These are phyloP conservation scores for Hedya salicella DNA, from an alignment of 2,888 invertebrate species.

Conservation along the genomic window DNA sequence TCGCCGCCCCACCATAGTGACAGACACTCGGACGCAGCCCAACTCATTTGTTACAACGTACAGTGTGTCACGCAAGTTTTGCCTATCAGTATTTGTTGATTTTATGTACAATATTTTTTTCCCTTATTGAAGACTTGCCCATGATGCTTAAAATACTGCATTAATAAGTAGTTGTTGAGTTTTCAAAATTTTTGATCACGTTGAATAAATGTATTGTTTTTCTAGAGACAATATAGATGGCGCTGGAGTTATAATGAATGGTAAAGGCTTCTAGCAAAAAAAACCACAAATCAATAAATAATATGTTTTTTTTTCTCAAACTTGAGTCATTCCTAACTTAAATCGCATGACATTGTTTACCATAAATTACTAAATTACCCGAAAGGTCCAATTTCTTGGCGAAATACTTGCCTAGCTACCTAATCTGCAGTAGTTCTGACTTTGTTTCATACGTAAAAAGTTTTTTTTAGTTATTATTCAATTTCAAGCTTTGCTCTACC, in stretches of 20 bases:
- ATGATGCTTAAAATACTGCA: background rate
- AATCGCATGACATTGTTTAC: too few relatives aligned
- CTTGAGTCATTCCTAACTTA: too few relatives aligned
- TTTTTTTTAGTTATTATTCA: too few relatives aligned
- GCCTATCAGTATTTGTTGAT: slow-evolving; percentile 40
- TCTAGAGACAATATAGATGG: slow-evolving; percentile 17
- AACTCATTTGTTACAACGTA: slow-evolving; percentile 82
- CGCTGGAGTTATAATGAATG: background rate
- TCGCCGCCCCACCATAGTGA: slow-evolving; percentile 77
- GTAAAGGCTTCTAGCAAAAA: background rate
- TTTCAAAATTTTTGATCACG: background rate
- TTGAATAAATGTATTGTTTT: background rate
- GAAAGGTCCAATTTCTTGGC: too few relatives aligned
- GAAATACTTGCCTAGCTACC: too few relatives aligned
- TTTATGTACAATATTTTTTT: slow-evolving; percentile 33
- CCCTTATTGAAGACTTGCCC: background rate
- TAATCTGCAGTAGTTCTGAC: too few relatives aligned
- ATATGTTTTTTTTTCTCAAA: too few relatives aligned
- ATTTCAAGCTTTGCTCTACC: too few relatives aligned
- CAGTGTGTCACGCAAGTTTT: slow-evolving; percentile 71
- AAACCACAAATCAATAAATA: too few relatives aligned
- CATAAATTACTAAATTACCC: too few relatives aligned
- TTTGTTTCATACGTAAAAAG: too few relatives aligned
- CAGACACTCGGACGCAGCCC: slow-evolving; percentile 82
- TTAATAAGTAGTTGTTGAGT: background rate